Base-by-base conservation (phyloP, 2,888 invertebrate species). In the Physocephala rufipes region DNA sequence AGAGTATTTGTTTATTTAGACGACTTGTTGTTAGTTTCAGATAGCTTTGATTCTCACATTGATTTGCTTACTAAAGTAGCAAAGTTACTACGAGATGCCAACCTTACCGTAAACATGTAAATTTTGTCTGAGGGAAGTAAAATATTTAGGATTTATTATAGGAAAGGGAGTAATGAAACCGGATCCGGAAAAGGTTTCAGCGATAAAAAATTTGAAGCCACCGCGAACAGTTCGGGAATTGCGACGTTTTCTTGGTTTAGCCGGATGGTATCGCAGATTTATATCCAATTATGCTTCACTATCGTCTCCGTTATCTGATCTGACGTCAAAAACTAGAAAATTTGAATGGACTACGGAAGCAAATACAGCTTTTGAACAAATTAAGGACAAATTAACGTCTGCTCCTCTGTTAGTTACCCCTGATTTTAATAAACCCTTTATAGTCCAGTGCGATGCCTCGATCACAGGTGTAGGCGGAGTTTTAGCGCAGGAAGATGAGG, bases 181-280 rank as follows among this genome's bases (percentile, higher is more conserved):
- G 2, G 74, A 74, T 36, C 74, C 74, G 1, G 69, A 71, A 12
- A 74, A 74, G 45, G 63, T 74, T 7, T 58, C 67, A 0, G 73
- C 74, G 15, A 73, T 74, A 9, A 55, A 30, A 4, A 24, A 70
- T 36, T 61, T 73, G 7, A 61, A 53, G 5, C 43, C 53, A 19
- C 75, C 71, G 1, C 47, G 43, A 15, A 66, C 66, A 1, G 70
- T 58, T 4, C 69, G 59, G 0, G 71, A 75, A 45, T 19, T 73
- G 12, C 30, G 74, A 43, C 36, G 74, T 16, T 74, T 76, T 16
- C 62, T 76, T 2, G 73, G 74, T 5, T 67, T 74, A 53, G 64
- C 74, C 0, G 76, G 74, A 16, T 76, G 71, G 73, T 76, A 74
- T 65, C 68, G 74, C 2, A 63, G 74, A 1, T 76, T 73, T 62